phyloP scores from a whole-genome alignment of 1,140 invertebrate genomes.

The Vanessa tameamea region DNA sequence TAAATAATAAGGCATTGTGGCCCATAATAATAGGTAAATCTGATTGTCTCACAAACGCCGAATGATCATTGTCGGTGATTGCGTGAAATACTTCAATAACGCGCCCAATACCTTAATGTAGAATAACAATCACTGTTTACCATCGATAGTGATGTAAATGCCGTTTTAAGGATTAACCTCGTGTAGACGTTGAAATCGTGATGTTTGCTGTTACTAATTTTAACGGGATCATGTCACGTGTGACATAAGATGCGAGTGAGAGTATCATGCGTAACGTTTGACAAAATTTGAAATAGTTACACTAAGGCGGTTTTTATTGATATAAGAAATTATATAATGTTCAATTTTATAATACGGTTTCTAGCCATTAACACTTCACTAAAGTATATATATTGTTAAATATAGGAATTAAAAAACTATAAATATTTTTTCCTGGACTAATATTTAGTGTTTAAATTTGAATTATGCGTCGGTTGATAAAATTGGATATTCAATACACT shows the following conservation, averaged over 20 bases:
- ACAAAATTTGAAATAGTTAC: not conserved
- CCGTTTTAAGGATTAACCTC: constrained; percentile 12
- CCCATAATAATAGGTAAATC: constrained; percentile 44
- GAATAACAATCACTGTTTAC: constrained; percentile 15
- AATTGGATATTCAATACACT: no score
- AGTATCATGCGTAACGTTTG: not conserved
- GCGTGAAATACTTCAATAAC: constrained; percentile 31
- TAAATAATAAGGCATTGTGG: constrained; percentile 73
- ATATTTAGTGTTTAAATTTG: no score
- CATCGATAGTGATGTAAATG: constrained; percentile 3
- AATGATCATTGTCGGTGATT: constrained; percentile 17
- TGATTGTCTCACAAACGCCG: constrained; percentile 43
- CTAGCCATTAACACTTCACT: no score
- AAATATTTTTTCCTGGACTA: no score
- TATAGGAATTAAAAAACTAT: not conserved
- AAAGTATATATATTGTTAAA: no score
- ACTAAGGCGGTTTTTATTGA: no score
- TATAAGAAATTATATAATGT: no score
- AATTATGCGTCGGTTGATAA: no score
- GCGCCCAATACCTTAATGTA: constrained; percentile 10
- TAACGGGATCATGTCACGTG: constrained; percentile 8
- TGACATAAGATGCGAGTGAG: not conserved
- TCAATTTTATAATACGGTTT: no score
- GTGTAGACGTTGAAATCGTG: not conserved
- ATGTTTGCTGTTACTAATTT: constrained; percentile 14